phyloP scores from a whole-genome alignment of 2,797 vertebrate species.

The Steatocranus sp. region DNA sequence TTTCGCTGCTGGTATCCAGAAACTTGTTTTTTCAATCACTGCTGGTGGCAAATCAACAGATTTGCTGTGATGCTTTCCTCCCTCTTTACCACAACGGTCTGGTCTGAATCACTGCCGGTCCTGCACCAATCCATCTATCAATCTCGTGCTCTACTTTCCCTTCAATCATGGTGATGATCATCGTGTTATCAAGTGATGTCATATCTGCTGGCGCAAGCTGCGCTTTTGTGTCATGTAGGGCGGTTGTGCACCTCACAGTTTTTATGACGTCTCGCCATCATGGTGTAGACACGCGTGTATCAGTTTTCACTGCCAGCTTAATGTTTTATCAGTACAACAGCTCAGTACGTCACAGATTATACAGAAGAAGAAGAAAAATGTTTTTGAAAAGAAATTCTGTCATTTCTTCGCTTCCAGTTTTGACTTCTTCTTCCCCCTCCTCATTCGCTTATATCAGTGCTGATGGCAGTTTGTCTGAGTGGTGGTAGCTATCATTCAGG shows the following conservation, averaged over 20 bases:
- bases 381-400: neutral
- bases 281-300: neutral
- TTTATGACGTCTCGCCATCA: neutral
- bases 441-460: neutral
- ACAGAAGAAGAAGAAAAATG: neutral
- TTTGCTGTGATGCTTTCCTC: neutral
- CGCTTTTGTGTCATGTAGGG: neutral
- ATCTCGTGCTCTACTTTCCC: neutral
- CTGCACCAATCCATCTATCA: neutral
- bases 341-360: neutral
- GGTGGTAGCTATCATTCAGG: neutral
- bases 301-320: neutral
- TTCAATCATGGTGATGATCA: neutral
- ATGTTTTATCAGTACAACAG: neutral
- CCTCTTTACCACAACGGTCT: neutral
- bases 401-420: neutral
- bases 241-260: neutral
- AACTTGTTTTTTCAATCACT: neutral
- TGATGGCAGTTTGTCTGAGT: neutral
- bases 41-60: neutral
- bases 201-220: neutral
- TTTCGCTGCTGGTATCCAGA: neutral
- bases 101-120: neutral
- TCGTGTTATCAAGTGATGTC: neutral
- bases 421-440: neutral